These are phyloP conservation scores for Cerastis rubricosa DNA, from an alignment of 2,888 invertebrate genomes.

Conservation along the genomic window DNA sequence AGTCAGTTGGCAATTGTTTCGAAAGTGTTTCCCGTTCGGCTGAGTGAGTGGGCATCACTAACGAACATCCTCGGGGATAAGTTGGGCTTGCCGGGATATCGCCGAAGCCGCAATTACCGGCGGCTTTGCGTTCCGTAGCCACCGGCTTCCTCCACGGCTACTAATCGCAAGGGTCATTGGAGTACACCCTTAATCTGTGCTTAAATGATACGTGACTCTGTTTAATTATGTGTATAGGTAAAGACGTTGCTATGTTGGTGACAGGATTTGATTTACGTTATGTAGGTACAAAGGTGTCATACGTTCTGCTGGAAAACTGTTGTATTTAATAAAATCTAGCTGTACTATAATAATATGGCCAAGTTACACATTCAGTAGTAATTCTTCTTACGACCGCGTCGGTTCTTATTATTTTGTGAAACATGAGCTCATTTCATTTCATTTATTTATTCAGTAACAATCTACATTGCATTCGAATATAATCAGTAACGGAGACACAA, in stretches of 20 bases:
- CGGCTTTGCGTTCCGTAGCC: constrained; percentile 83
- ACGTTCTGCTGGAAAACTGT: neutral
- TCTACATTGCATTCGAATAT: no score
- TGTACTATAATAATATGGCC: neutral
- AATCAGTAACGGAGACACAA: no score
- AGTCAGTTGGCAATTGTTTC: constrained; percentile 71
- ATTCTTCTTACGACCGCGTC: neutral
- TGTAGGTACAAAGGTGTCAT: neutral
- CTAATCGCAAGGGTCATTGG: constrained; percentile 83
- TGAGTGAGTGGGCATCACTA: constrained; percentile 74
- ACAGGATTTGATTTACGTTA: constrained; percentile 44
- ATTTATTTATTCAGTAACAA: no score
- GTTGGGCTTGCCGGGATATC: constrained; percentile 82
- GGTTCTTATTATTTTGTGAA: neutral
- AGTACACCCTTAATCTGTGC: constrained; percentile 80
- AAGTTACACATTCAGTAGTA: neutral
- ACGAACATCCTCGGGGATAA: constrained; percentile 81
- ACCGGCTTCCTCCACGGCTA: constrained; percentile 75
- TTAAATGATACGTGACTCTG: constrained; percentile 82
- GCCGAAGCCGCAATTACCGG: constrained; percentile 87
- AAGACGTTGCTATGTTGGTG: constrained; percentile 49
- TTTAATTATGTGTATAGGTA: constrained; percentile 70
- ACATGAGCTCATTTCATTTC: no score
- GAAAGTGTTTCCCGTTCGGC: constrained; percentile 64
- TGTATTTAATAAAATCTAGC: neutral